Conservation (phyloP, 2,797 vertebrate species). For the Oceanodroma leucorhoa region DNA sequence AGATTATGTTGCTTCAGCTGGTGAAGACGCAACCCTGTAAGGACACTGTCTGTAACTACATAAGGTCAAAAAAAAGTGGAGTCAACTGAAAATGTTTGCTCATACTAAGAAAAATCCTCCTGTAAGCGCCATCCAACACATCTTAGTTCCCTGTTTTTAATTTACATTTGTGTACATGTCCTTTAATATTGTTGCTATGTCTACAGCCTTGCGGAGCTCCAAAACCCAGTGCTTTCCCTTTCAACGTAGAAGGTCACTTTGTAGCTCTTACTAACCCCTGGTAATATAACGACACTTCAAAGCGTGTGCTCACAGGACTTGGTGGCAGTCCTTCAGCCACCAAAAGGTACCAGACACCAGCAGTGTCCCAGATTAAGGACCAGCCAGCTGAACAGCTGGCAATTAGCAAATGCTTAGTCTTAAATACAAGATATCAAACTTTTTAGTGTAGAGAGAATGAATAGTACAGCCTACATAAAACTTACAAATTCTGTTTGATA, state of each 20-base stretch:
- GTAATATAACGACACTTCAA: not conserved
- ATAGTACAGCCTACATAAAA: not conserved
- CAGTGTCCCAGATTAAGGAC: not conserved
- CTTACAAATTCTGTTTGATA: slow-evolving; percentile 1
- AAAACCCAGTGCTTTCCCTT: not conserved
- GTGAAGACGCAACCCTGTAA: not conserved
- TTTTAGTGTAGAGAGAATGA: not conserved
- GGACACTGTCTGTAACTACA: not conserved
- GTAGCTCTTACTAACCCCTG: not conserved
- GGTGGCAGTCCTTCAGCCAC: not conserved
- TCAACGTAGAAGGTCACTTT: not conserved
- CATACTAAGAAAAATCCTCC: not conserved
- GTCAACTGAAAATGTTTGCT: not conserved
- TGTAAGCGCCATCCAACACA: not conserved
- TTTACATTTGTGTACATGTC: not conserved
- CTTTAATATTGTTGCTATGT: not conserved
- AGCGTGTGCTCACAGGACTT: not conserved
- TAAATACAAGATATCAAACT: not conserved
- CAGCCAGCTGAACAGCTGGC: not conserved
- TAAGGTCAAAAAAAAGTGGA: not conserved
- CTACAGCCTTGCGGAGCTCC: not conserved
- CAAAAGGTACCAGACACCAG: not conserved
- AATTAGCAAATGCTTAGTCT: not conserved
- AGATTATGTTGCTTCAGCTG: not conserved
- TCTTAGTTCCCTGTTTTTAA: not conserved